Base-by-base conservation (phyloP, 1,140 invertebrate genomes). In the Trichogramma pretiosum region DNA sequence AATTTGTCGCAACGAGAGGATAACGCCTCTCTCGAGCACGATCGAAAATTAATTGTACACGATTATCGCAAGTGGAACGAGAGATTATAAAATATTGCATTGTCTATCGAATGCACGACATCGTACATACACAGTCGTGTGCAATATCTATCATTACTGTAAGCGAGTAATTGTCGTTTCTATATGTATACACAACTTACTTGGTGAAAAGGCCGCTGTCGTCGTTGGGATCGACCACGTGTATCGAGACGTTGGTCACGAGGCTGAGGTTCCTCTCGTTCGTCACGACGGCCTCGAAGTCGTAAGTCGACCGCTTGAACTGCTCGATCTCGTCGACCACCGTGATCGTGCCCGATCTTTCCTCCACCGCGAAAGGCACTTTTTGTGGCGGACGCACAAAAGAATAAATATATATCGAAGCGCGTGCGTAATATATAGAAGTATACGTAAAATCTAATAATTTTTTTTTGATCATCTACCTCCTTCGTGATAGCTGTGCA, bases 331-430 rank as follows among this genome's bases (percentile, higher is more conserved):
- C 79, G 21, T 87, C 77, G 11, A 89, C 80, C 1, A 93, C 87
- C 5, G 84, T 89, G 19, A 96, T 89, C 1, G 86, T 85, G 3
- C 92, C 92, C 7, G 85, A 89, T 48, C 83, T 73, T 54, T 90
- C 84, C 69, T 95, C 89, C 24, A 95, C 87, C 13, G 83, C 86
- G 67, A 93, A 92, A 7, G 89, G 87, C 45, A 94, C 85, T 32
- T n/a, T n/a, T n/a, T n/a, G n/a, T n/a, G 44, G 52, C 56, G 48
- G 14, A 24, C 18, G 28, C 4, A 50, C 53, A 19, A 37, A 37
- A 18, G 8, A 38, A 8, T 22, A 17, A 17, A 38, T 38, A 53
- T 44, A 38, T 9, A 10, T 38, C n/a, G 21, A 16, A 18, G 11
- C 21, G 23, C 13, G 2, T 17, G n/a, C n/a, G 14, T 13, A 38